Base-by-base conservation (phyloP, 2,797 vertebrate genomes). In the Emys orbicularis region DNA sequence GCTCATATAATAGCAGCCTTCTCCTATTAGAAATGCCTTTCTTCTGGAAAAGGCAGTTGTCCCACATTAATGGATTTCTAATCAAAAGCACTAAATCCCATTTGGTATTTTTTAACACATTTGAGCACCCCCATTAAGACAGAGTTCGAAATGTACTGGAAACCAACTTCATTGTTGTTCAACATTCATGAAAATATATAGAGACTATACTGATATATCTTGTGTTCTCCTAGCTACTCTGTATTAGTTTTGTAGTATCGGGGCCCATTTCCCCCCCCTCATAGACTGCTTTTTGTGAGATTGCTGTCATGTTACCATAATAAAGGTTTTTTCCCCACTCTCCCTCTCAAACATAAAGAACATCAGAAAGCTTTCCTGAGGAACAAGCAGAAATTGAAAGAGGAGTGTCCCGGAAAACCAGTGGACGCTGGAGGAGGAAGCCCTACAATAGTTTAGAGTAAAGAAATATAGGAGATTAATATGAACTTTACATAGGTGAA, bases 1-100 rank as follows among this genome's bases (percentile, higher is more conserved):
- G 80, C 90, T 84, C 89, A 54, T 91, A 92, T 96, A 97, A 95
- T 88, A 95, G 54, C 94, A 95, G 92, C 95, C 72, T 81, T 93
- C 84, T 95, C 96, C 94, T 96, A 90, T 93, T 97, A 91, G 94
- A 96, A 91, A 96, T 93, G 94, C 94, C 92, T 97, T 96, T 97
- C 87, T 95, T 96, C 91, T 95, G 93, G 92, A 95, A 96, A 96
- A 97, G 88, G 86, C 57, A 88, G 90, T 96, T 96, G 90, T 94
- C 88, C 89, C 91, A 90, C 86, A 85, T 92, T 81, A 97, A 90
- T 94, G 93, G 95, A 87, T 90, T 96, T 98, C 96, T 96, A 90
- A 96, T 97, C 91, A 95, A 97, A 98, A 93, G 44, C 96, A 94
- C 92, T 47, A 54, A 87, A 90, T 13, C 49, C 83, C 95, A 91